Evolutionary conservation across 2,888 invertebrate species (phyloP).

Genomic region (Tyria jacobaeae): DNA sequence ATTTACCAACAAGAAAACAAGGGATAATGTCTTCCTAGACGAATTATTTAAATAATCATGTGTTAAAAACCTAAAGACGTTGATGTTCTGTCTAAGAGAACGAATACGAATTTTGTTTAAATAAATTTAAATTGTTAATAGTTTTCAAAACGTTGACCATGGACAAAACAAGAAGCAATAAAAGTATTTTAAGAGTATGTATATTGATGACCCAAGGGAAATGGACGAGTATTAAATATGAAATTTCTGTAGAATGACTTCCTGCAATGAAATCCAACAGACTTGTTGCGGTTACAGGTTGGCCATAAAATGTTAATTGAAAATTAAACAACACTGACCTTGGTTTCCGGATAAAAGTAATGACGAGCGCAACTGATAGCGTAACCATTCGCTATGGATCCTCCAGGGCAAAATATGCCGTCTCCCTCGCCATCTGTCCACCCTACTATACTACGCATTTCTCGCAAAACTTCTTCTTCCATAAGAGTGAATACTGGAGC

Average conservation of each 20-base stretch:
- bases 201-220: too few relatives aligned
- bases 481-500: constrained; percentile 95
- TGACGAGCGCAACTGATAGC: constrained; percentile 95
- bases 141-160: not conserved
- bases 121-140: not conserved
- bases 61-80: not conserved
- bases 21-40: not conserved
- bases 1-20: too few relatives aligned
- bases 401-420: constrained; percentile 96
- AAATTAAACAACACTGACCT: constrained; percentile 82
- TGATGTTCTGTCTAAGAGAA: not conserved
- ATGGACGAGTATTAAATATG: not conserved
- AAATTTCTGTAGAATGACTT: constrained; percentile 5
- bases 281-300: constrained; percentile 5
- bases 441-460: constrained; percentile 93
- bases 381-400: constrained; percentile 96
- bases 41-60: too few relatives aligned
- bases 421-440: constrained; percentile 91
- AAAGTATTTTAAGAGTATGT: not conserved
- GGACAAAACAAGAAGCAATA: not conserved
- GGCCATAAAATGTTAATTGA: not conserved
- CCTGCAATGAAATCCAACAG: not conserved
- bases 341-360: constrained; percentile 90
- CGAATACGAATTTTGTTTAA: not conserved
- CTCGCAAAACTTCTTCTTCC: constrained; percentile 93